A percentile compares a stretch with the other conserved stretches of the same genome.
Conservation (phyloP, 2,113 vertebrate genomes). For the Catagonus wagneri region DNA sequence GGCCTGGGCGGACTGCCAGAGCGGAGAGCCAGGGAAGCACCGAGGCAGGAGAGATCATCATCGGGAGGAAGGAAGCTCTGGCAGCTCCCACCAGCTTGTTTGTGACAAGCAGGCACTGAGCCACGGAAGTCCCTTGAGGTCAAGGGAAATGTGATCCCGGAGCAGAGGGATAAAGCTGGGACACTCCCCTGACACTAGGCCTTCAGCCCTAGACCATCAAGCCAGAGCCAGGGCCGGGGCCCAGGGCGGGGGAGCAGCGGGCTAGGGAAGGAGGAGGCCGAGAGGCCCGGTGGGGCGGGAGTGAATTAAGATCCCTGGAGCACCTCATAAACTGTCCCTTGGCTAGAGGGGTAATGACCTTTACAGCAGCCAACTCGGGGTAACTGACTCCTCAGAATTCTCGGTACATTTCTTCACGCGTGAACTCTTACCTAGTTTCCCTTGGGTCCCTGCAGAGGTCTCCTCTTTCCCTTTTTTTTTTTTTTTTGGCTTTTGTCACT, state of each 20-base stretch:
- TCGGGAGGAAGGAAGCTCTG: constrained; percentile 78
- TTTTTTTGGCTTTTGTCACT: too few species aligned
- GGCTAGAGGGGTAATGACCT: constrained; percentile 48
- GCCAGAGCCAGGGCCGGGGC: background rate
- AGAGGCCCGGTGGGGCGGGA: background rate
- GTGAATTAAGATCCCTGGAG: background rate
- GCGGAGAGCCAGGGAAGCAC: constrained; percentile 49
- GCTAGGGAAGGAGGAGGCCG: background rate
- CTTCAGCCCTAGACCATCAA: background rate
- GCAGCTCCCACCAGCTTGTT: constrained; percentile 68
- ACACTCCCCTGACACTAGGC: constrained; percentile 6
- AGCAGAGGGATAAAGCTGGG: constrained; percentile 15
- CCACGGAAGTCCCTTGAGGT: constrained; percentile 77
- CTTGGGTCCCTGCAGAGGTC: background rate
- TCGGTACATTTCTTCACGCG: background rate
- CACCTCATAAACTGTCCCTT: constrained; percentile 41
- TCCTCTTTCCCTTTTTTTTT: too few species aligned
- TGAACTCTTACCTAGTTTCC: constrained; percentile 62
- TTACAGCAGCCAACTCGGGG: background rate
- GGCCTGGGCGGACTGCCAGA: constrained; percentile 61
- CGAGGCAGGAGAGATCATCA: constrained; percentile 64
- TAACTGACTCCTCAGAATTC: constrained; percentile 1
- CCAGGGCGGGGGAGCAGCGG: background rate
- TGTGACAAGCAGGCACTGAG: constrained; percentile 73
- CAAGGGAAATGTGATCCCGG: constrained; percentile 77